These are phyloP conservation scores for Typhlomys cinereus DNA, from an alignment of 2,113 vertebrate genomes.

Conservation along the genomic window DNA sequence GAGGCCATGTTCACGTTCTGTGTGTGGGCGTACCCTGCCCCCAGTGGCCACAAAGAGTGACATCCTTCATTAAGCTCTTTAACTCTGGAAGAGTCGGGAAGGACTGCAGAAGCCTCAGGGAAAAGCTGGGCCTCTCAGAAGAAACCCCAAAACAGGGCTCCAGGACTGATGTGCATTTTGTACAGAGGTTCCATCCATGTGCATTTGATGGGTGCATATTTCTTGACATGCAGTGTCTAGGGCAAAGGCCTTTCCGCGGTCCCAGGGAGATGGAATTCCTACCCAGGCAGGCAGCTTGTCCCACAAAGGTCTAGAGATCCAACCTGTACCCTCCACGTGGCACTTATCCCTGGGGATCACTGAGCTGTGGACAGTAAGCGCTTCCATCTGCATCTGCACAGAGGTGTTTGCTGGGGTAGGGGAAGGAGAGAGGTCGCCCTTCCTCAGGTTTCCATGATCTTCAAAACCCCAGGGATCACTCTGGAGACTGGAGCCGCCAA, in stretches of 20 bases:
- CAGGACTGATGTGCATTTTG: background rate
- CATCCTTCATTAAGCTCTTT: background rate
- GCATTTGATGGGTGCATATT: background rate
- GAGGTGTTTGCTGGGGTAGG: background rate
- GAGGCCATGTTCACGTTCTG: background rate
- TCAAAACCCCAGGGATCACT: no score
- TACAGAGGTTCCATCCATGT: background rate
- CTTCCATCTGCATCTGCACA: background rate
- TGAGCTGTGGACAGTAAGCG: background rate
- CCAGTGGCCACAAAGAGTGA: conserved; percentile 60
- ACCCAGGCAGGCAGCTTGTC: background rate
- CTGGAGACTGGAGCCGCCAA: background rate
- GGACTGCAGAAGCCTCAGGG: conserved; percentile 1
- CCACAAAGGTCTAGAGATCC: background rate
- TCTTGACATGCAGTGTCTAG: conserved; percentile 2
- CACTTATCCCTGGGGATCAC: background rate
- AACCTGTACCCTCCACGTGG: background rate
- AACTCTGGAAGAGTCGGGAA: conserved; percentile 13
- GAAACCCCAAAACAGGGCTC: background rate
- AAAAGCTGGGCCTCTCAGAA: conserved; percentile 22
- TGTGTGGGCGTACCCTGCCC: conserved; percentile 58
- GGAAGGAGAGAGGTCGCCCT: background rate
- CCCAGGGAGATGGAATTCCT: background rate
- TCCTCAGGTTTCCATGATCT: background rate
- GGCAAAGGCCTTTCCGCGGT: background rate